These are phyloP conservation scores for Sebastes hopkinsi DNA, from an alignment of 2,797 vertebrate species.

Conservation along the genomic window DNA sequence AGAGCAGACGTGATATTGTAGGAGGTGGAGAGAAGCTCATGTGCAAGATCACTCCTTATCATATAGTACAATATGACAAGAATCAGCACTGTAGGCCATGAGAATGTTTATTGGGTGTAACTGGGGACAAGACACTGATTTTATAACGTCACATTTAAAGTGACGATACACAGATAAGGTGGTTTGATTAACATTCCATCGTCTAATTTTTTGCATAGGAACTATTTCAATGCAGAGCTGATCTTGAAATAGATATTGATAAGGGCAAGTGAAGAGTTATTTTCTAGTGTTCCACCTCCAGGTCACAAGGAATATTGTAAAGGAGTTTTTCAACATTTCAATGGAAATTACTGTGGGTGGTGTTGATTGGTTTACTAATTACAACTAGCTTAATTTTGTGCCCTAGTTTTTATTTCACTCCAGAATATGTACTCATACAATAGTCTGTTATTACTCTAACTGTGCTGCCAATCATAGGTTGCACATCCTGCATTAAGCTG, in stretches of 20 bases:
- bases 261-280: background rate
- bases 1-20: constrained; percentile 20
- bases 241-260: background rate
- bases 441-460: background rate
- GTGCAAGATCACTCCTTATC: background rate
- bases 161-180: background rate
- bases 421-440: background rate
- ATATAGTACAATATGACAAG: background rate
- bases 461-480: background rate
- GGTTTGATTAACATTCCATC: background rate
- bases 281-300: background rate
- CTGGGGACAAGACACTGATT: background rate
- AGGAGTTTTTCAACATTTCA: background rate
- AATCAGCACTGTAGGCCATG: background rate
- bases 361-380: background rate
- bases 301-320: background rate
- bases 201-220: background rate
- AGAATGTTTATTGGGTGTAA: background rate
- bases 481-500: background rate
- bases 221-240: background rate
- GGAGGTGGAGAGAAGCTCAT: background rate
- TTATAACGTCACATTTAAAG: background rate
- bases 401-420: background rate
- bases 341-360: background rate
- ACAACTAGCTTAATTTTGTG: background rate